Percentiles rank a stretch among this genome's conserved stretches.
Conservation (phyloP, 2,113 vertebrate species). For the Candoia aspera region DNA sequence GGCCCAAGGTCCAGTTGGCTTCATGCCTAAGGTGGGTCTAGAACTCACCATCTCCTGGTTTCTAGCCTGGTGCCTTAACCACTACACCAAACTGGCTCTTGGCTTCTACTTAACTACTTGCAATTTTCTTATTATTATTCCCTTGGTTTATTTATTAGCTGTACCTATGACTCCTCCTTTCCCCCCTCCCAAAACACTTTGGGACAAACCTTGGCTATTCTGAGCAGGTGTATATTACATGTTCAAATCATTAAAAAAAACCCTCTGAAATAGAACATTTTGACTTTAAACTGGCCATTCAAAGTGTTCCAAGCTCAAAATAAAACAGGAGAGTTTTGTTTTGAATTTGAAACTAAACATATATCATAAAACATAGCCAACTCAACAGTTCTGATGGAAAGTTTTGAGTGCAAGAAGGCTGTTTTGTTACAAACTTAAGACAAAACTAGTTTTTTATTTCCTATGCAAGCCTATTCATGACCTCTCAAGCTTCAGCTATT, state of each 20-base stretch:
- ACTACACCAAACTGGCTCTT: not conserved
- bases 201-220: not conserved
- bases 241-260: not conserved
- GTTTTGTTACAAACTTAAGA: not conserved
- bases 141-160: not conserved
- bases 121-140: accelerated
- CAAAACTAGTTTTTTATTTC: not conserved
- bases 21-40: not conserved
- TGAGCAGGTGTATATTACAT: not conserved
- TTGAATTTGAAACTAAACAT: not conserved
- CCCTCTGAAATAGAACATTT: not conserved
- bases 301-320: not conserved
- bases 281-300: not conserved
- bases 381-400: not conserved
- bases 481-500: not conserved
- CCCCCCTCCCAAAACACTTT: not conserved
- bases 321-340: not conserved
- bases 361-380: not conserved
- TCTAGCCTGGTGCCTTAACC: not conserved
- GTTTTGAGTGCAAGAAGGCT: not conserved
- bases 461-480: not conserved
- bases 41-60: not conserved
- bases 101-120: not conserved
- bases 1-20: not conserved
- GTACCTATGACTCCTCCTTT: not conserved